These are phyloP conservation scores for Neopipo cinnamomea DNA, from an alignment of 2,113 vertebrate species.

Conservation along the genomic window DNA sequence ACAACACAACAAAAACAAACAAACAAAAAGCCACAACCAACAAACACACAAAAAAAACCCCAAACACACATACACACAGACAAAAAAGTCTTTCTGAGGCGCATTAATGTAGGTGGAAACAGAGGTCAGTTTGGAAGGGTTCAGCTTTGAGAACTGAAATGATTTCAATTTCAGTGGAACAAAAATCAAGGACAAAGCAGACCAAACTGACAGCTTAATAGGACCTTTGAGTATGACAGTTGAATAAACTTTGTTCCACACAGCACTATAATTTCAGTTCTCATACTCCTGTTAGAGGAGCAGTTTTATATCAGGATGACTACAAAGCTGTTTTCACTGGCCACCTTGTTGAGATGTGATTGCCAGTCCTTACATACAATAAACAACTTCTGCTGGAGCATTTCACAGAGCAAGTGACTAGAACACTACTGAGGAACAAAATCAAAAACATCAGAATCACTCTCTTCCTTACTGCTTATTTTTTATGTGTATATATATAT, in stretches of 20 bases:
- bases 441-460: not conserved
- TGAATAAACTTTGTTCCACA: not conserved
- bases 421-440: not conserved
- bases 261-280: not conserved
- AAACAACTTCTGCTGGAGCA: not conserved
- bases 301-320: not conserved
- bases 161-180: not conserved
- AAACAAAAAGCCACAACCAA: not conserved
- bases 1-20: not conserved
- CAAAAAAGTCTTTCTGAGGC: not conserved
- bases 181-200: not conserved
- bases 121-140: not conserved
- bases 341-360: not conserved
- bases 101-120: not conserved
- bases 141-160: conserved; percentile 4
- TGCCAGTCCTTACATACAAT: not conserved
- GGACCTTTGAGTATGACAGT: not conserved
- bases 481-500: not conserved
- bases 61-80: too few species aligned
- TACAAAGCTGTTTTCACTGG: not conserved
- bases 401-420: not conserved
- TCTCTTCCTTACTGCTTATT: not conserved
- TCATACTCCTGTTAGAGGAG: not conserved
- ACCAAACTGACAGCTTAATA: conserved; percentile 27
- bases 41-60: not conserved